phyloP scores from a whole-genome alignment of 2,888 invertebrate genomes.

The Stenodera caucasica region DNA sequence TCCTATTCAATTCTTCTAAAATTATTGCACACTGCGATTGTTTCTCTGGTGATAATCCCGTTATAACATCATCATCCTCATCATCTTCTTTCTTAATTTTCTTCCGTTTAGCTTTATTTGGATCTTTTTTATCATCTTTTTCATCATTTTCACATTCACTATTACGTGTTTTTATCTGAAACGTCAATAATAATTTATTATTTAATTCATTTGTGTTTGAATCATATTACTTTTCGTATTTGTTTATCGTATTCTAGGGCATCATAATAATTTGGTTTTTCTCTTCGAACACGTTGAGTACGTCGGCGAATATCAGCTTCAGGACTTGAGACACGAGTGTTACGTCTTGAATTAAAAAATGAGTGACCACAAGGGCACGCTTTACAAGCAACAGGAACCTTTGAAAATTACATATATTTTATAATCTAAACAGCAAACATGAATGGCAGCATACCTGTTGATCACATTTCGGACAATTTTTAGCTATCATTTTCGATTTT shows the following conservation, averaged over 20 bases:
- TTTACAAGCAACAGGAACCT: slow-evolving; percentile 85
- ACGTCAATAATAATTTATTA: slow-evolving; percentile 11
- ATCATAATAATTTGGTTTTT: slow-evolving; percentile 83
- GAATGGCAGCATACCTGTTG: slow-evolving; percentile 38
- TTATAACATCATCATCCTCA: slow-evolving; percentile 53
- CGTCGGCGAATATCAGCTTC: slow-evolving; percentile 63
- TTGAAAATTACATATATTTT: slow-evolving; percentile 10
- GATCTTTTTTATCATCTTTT: slow-evolving; percentile 59
- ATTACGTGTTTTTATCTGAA: slow-evolving; percentile 52
- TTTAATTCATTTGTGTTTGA: slow-evolving; percentile 6
- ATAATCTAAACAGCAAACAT: neutral
- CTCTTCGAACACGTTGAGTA: slow-evolving; percentile 73
- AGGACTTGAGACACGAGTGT: slow-evolving; percentile 55
- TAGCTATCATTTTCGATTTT: slow-evolving; percentile 46
- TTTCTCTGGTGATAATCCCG: slow-evolving; percentile 63
- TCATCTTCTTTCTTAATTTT: slow-evolving; percentile 54
- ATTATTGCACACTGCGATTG: slow-evolving; percentile 73
- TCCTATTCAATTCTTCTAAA: slow-evolving; percentile 77
- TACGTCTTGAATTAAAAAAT: slow-evolving; percentile 71
- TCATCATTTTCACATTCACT: slow-evolving; percentile 61
- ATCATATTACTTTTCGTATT: slow-evolving; percentile 61
- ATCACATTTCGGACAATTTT: slow-evolving; percentile 48
- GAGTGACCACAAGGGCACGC: slow-evolving; percentile 82
- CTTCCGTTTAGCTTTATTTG: slow-evolving; percentile 48
- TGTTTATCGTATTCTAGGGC: slow-evolving; percentile 79